Percentiles rank a stretch among this genome's conserved stretches.
Conservation (phyloP, 2,888 invertebrate species). For the Magallana nippona region DNA sequence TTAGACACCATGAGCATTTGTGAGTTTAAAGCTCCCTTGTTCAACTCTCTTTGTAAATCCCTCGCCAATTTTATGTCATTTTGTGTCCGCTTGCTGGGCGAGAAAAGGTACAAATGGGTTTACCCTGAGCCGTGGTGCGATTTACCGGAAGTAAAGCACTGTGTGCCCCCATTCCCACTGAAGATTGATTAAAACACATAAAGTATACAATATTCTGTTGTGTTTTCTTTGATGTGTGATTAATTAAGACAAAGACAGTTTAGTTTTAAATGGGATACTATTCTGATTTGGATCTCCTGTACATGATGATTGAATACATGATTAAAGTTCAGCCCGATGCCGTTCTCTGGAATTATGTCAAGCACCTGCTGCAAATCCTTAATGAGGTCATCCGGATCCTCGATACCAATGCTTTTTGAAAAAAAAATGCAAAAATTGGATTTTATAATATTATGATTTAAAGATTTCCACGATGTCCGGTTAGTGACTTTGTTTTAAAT, state of each 20-base stretch:
- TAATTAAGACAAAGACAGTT: neutral
- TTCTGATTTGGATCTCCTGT: neutral
- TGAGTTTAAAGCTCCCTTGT: neutral
- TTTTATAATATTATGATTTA: neutral
- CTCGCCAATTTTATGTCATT: neutral
- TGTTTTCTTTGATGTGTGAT: neutral
- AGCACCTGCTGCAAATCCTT: slow-evolving; percentile 92
- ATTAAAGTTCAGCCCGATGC: neutral
- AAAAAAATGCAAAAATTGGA: neutral
- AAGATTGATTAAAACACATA: slow-evolving; percentile 20
- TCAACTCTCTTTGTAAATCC: neutral
- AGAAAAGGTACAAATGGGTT: neutral
- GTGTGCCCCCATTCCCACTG: neutral
- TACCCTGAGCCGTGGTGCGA: slow-evolving; percentile 1
- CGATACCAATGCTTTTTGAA: slow-evolving; percentile 87
- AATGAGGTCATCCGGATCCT: slow-evolving; percentile 91
- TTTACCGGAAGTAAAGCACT: slow-evolving; percentile 12
- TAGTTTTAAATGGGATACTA: too few species aligned
- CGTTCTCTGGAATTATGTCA: slow-evolving; percentile 75
- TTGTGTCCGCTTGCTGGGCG: neutral
- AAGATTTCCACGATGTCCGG: too few species aligned
- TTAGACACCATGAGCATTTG: neutral
- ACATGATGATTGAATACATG: neutral
- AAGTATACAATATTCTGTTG: neutral
- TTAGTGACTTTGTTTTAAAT: too few species aligned